Evolutionary conservation across 2,797 vertebrate species (phyloP), one percentile per base, ranked within the genome.

Genomic region (Xerus rutilus): DNA sequence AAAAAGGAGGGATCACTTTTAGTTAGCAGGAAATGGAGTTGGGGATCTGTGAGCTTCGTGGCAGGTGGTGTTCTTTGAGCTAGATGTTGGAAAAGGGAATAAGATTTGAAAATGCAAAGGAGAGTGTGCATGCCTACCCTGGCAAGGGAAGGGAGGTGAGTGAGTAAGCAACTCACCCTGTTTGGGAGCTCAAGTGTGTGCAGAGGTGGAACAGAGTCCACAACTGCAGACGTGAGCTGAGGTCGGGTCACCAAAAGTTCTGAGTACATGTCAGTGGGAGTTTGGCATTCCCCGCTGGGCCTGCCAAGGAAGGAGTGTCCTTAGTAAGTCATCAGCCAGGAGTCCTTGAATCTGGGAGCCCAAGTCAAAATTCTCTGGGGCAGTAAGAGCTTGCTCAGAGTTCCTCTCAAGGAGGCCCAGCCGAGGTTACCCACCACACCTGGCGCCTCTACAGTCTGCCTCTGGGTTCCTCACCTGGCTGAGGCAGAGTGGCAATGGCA

Each of bases 291-390:
- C 17, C 7, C 32, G 86, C 47, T 11, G 5, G n/a, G 52, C 79
- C 59, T 74, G 77, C 70, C 89, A 82, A 91, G 86, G 65, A 59
- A 78, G 39, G 65, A 85, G 35, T 85, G 76, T 45, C 76, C 43
- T 73, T 89, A 13, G 32, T 14, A 77, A 32, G n/a, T 92, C 14
- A 1, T 77, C 81, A 76, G 52, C 83, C 67, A 74, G 47, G 64
- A 76, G 28, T 59, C 39, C 69, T 91, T 30, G 20, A 72, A 52
- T 85, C 90, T 79, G 28, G 64, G 64, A 88, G 17, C 74, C 82
- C 20, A 32, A 35, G n/a, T 83, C 20, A 47, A 67, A 57, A 89
- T 86, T 82, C 54, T 59, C 49, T 4, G 15, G 84, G 59, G 6
- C 25, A 45, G 9, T 70, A 20, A 39, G 59, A 52, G 39, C 52